phyloP scores from a whole-genome alignment of 2,797 vertebrate species.

The Parambassis ranga region DNA sequence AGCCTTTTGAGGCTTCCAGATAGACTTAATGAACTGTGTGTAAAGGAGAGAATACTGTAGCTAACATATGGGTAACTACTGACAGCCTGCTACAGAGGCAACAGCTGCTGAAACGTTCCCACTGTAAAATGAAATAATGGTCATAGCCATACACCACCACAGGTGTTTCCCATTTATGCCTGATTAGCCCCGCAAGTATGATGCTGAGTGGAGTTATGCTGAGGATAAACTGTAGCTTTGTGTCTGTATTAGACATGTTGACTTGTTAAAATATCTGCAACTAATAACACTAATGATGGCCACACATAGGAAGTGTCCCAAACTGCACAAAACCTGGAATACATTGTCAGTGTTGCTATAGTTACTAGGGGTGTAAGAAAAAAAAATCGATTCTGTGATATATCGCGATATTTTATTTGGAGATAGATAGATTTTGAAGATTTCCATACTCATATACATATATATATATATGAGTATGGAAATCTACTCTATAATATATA shows the following conservation, averaged over 20 bases:
- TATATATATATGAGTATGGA: no score
- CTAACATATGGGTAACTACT: background rate
- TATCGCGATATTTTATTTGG: no score
- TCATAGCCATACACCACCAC: background rate
- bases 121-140: background rate
- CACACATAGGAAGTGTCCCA: background rate
- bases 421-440: no score
- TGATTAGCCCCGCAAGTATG: background rate
- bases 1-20: conserved; percentile 7
- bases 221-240: background rate
- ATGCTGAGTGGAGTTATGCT: background rate
- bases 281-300: background rate
- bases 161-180: conserved; percentile 8
- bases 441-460: no score
- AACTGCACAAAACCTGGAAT: background rate
- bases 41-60: background rate
- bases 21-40: conserved; percentile 17
- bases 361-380: no score
- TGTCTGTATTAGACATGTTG: background rate
- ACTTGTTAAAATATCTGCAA: background rate
- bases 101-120: background rate
- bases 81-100: background rate
- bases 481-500: no score
- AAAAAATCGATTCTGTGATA: no score
- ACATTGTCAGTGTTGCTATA: no score